These are phyloP conservation scores for Pristionchus exspectatus DNA, from an alignment of 2,888 invertebrate species.

Conservation along the genomic window DNA sequence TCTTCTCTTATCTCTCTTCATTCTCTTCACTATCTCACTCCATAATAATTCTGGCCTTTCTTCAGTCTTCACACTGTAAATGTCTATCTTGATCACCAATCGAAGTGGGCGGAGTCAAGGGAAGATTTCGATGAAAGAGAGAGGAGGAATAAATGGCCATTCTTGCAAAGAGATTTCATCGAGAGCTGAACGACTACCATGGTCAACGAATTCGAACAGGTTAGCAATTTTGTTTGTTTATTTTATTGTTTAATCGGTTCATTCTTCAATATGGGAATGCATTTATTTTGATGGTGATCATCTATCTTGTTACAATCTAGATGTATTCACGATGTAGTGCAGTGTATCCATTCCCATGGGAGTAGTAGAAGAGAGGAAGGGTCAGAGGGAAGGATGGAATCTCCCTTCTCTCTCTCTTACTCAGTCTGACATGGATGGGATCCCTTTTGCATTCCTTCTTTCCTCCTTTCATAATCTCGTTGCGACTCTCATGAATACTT, in stretches of 20 bases:
- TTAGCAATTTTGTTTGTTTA: neutral
- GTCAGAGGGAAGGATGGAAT: neutral
- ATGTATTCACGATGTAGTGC: neutral
- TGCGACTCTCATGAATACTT: constrained; percentile 24
- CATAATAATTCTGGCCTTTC: neutral
- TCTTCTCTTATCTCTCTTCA: constrained; percentile 45
- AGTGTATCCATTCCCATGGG: constrained; percentile 49
- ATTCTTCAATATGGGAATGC: neutral
- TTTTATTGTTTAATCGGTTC: too few relatives aligned
- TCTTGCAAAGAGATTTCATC: constrained; percentile 54
- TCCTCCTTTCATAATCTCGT: constrained; percentile 59
- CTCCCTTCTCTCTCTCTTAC: constrained; percentile 3
- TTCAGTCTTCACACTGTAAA: constrained; percentile 11
- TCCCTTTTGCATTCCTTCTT: constrained; percentile 34
- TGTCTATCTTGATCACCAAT: neutral
- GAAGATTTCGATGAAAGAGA: constrained; percentile 42
- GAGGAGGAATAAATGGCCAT: constrained; percentile 50
- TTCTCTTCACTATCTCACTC: constrained; percentile 45
- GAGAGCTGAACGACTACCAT: constrained; percentile 18
- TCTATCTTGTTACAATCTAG: neutral
- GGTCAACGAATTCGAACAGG: constrained; percentile 55
- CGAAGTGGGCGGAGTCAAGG: constrained; percentile 36
- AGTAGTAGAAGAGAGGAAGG: neutral
- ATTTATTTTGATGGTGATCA: neutral
- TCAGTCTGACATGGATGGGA: neutral